phyloP scores from a whole-genome alignment of 2,888 invertebrate genomes.

The Sthenelais limicola region DNA sequence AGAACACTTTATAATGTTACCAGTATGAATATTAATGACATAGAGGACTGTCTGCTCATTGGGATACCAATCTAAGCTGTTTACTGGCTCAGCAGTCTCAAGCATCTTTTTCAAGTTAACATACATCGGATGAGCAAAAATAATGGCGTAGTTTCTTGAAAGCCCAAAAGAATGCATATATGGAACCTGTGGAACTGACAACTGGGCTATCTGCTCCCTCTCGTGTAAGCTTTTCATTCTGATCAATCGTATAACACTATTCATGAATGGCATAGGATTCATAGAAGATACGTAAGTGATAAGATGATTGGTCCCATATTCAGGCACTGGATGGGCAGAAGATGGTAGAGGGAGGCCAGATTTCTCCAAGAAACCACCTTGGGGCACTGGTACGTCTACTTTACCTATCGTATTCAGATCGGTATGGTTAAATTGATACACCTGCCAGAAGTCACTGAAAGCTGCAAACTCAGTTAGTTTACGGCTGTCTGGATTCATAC shows the following conservation, averaged over 20 bases:
- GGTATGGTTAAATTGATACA: constrained; percentile 56
- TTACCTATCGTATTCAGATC: constrained; percentile 52
- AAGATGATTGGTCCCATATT: constrained; percentile 57
- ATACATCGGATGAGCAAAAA: constrained; percentile 64
- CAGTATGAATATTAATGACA: constrained; percentile 57
- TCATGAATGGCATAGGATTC: constrained; percentile 57
- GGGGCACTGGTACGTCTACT: constrained; percentile 50
- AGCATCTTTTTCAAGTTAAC: constrained; percentile 61
- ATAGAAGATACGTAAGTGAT: constrained; percentile 63
- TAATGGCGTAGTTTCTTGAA: constrained; percentile 60
- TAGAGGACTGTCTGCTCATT: constrained; percentile 56
- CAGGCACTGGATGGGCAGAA: constrained; percentile 66
- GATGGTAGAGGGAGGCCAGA: constrained; percentile 61
- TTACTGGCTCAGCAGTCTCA: constrained; percentile 58
- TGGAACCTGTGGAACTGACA: constrained; percentile 60
- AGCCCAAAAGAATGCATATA: constrained; percentile 69
- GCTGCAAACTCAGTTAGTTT: constrained; percentile 57
- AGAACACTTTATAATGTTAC: constrained; percentile 53
- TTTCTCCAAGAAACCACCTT: constrained; percentile 19
- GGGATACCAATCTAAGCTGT: constrained; percentile 61
- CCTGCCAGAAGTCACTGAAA: constrained; percentile 66
- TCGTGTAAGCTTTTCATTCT: constrained; percentile 57
- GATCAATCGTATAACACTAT: constrained; percentile 57
- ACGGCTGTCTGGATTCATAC: constrained; percentile 37
- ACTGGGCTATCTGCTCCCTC: constrained; percentile 59